These are phyloP conservation scores for Chunga burmeisteri DNA, from an alignment of 2,113 vertebrate species.

Conservation along the genomic window DNA sequence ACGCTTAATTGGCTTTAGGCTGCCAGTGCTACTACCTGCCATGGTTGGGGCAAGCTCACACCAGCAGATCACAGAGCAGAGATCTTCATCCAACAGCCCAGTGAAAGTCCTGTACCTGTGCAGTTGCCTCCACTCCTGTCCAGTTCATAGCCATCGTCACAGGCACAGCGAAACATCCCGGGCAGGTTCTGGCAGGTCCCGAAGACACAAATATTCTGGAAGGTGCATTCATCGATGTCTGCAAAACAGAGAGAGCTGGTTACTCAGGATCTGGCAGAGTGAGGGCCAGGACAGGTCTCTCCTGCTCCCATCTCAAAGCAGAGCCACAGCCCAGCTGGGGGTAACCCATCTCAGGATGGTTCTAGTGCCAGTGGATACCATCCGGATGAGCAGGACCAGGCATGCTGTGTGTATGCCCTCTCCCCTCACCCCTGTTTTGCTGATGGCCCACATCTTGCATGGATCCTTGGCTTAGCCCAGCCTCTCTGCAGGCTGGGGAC, in stretches of 20 bases:
- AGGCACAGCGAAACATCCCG: slow-evolving; percentile 91
- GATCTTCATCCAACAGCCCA: background rate
- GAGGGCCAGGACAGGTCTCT: background rate
- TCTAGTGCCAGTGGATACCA: background rate
- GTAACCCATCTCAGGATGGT: background rate
- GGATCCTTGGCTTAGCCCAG: background rate
- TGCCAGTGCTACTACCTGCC: background rate
- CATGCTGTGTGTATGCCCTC: background rate
- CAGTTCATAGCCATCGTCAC: slow-evolving; percentile 88
- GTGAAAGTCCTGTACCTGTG: slow-evolving; percentile 74
- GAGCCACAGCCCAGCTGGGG: background rate
- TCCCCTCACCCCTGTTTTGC: background rate
- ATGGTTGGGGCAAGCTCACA: background rate
- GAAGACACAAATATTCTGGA: slow-evolving; percentile 92
- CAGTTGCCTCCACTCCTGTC: slow-evolving; percentile 91
- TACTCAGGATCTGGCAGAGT: background rate
- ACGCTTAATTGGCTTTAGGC: fast-evolving
- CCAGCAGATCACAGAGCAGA: background rate
- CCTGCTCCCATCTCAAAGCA: background rate
- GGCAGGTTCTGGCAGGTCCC: slow-evolving; percentile 94
- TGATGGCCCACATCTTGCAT: background rate
- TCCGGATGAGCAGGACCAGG: background rate
- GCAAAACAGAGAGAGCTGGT: slow-evolving; percentile 14
- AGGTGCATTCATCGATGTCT: slow-evolving; percentile 94
- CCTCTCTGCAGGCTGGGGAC: background rate